Percentiles rank a stretch among this genome's conserved stretches.
Conservation (phyloP, 2,888 invertebrate species). For the Aleiodes alternator region DNA sequence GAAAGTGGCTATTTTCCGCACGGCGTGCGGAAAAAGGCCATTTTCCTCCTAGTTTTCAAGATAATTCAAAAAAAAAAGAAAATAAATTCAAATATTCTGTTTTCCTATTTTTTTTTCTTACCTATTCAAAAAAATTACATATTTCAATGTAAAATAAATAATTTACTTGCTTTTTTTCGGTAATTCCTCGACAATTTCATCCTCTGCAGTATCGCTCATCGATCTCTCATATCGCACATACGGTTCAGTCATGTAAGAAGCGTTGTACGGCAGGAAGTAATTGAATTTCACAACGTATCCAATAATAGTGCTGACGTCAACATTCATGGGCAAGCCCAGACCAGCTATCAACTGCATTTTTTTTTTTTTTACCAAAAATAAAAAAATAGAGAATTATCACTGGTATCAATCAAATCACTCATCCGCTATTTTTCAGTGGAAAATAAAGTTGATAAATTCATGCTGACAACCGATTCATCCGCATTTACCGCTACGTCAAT, state of each 20-base stretch:
- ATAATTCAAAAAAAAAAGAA: too few relatives aligned
- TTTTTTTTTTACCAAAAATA: slow-evolving; percentile 43
- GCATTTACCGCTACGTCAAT: slow-evolving; percentile 23
- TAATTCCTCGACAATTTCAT: slow-evolving; percentile 45
- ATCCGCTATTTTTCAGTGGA: neutral
- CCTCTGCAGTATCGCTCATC: slow-evolving; percentile 65
- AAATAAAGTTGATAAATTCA: slow-evolving; percentile 22
- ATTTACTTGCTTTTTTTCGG: neutral
- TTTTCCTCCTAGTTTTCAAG: too few relatives aligned
- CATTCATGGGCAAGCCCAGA: slow-evolving; percentile 76
- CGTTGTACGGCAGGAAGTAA: slow-evolving; percentile 72
- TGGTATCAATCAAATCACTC: neutral
- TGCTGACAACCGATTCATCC: slow-evolving; percentile 36
- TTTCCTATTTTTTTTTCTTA: too few relatives aligned
- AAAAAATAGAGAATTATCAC: slow-evolving; percentile 5
- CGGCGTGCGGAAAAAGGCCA: too few relatives aligned
- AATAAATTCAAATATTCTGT: too few relatives aligned
- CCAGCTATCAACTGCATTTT: slow-evolving; percentile 75
- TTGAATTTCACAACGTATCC: slow-evolving; percentile 76
- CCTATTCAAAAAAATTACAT: neutral
- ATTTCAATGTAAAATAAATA: neutral
- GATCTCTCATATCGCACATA: slow-evolving; percentile 77
- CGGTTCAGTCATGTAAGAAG: slow-evolving; percentile 67
- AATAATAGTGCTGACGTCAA: slow-evolving; percentile 74
- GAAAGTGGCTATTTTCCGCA: too few relatives aligned